Conservation (phyloP, 2,113 vertebrate species). For the Aldabrachelys gigantea region DNA sequence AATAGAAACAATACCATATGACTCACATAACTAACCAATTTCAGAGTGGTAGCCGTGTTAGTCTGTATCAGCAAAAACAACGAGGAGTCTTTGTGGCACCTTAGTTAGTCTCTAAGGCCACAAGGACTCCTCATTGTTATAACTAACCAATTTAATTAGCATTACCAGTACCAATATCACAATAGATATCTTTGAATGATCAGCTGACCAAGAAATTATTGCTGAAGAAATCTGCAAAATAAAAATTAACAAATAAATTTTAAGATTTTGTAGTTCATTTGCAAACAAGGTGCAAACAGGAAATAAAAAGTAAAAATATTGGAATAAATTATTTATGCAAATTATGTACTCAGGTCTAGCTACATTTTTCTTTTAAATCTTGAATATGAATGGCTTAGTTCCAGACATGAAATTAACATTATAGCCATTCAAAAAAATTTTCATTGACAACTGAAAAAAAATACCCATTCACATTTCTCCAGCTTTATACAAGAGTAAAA, state of each 20-base stretch:
- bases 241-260: neutral
- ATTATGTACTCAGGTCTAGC: conserved; percentile 2
- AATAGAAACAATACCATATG: neutral
- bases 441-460: conserved; percentile 45
- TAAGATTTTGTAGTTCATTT: neutral
- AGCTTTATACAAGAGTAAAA: conserved; percentile 28
- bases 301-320: neutral
- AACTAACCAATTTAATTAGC: neutral
- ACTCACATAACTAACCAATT: neutral
- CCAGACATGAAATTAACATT: conserved; percentile 40
- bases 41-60: no score
- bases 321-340: conserved; percentile 17
- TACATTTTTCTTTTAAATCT: conserved; percentile 25
- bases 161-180: neutral
- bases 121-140: no score
- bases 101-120: no score
- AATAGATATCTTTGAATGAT: neutral
- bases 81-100: no score
- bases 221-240: neutral
- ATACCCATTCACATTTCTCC: neutral
- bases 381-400: conserved; percentile 11
- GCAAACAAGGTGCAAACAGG: neutral
- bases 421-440: conserved; percentile 24
- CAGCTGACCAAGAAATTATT: neutral
- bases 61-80: no score